Conservation (phyloP, 2,113 vertebrate genomes). For the Ameiurus melas region DNA sequence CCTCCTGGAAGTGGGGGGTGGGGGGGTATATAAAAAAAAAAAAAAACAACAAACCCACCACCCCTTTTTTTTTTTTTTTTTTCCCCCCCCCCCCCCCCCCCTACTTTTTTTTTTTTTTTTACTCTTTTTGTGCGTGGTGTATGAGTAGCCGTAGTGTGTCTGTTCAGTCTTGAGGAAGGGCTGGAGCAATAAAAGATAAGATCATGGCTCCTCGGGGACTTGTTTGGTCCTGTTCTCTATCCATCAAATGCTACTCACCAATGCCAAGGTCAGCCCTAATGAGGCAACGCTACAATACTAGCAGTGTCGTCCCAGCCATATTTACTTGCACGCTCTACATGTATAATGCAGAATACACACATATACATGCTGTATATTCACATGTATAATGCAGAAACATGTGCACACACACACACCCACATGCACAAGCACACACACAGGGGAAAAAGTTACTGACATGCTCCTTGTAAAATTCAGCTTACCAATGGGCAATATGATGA, state of each 20-base stretch:
- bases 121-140: too few species aligned
- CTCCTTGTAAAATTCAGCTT: neutral
- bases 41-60: too few species aligned
- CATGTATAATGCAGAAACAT: slow-evolving; percentile 26
- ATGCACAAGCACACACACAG: neutral
- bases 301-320: slow-evolving; percentile 44
- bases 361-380: slow-evolving; percentile 32
- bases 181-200: slow-evolving; percentile 80
- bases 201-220: slow-evolving; percentile 70
- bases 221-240: slow-evolving; percentile 73
- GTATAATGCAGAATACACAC: slow-evolving; percentile 42
- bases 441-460: slow-evolving; percentile 2
- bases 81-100: too few species aligned
- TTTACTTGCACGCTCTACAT: slow-evolving; percentile 30
- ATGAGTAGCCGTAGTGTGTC: slow-evolving; percentile 66
- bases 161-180: slow-evolving; percentile 73
- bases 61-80: too few species aligned
- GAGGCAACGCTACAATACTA: slow-evolving; percentile 68
- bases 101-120: too few species aligned
- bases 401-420: neutral
- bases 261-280: slow-evolving; percentile 85
- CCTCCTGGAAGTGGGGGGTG: too few species aligned
- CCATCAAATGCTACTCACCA: slow-evolving; percentile 77
- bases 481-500: neutral
- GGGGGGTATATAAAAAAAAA: too few species aligned